Conservation (phyloP, 1,140 invertebrate species). For the Heliothis virescens region DNA sequence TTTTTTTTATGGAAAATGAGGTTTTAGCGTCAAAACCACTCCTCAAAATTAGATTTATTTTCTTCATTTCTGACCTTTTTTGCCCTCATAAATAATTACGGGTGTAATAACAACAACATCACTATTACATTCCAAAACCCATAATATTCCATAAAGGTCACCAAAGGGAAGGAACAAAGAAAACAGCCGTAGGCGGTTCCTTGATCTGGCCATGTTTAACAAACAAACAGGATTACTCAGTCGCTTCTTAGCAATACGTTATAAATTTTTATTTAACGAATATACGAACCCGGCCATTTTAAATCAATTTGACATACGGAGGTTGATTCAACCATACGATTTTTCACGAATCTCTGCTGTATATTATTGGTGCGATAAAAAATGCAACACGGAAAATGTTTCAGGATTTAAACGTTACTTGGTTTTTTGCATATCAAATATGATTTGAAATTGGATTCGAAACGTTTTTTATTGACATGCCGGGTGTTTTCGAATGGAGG, state of each 20-base stretch:
- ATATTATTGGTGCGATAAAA: constrained; percentile 31
- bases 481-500: neutral
- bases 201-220: constrained; percentile 35
- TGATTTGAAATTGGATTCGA: neutral
- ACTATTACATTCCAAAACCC: neutral
- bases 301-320: constrained; percentile 31
- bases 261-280: constrained; percentile 28
- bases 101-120: neutral
- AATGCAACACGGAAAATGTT: constrained; percentile 25
- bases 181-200: constrained; percentile 30
- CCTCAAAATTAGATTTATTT: too few species aligned
- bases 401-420: constrained; percentile 29
- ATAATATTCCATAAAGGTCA: constrained; percentile 27
- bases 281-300: constrained; percentile 3
- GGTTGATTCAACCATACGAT: constrained; percentile 12
- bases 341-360: constrained; percentile 32
- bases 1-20: too few species aligned
- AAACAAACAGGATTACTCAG: constrained; percentile 32
- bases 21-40: too few species aligned
- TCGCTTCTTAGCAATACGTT: constrained; percentile 35
- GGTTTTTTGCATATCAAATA: neutral
- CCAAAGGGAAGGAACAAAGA: constrained; percentile 20
- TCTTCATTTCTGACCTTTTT: too few species aligned
- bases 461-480: neutral
- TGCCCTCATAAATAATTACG: too few species aligned